Evolutionary conservation across 1,140 invertebrate species (phyloP).

Genomic region (Bombus sibiricus): DNA sequence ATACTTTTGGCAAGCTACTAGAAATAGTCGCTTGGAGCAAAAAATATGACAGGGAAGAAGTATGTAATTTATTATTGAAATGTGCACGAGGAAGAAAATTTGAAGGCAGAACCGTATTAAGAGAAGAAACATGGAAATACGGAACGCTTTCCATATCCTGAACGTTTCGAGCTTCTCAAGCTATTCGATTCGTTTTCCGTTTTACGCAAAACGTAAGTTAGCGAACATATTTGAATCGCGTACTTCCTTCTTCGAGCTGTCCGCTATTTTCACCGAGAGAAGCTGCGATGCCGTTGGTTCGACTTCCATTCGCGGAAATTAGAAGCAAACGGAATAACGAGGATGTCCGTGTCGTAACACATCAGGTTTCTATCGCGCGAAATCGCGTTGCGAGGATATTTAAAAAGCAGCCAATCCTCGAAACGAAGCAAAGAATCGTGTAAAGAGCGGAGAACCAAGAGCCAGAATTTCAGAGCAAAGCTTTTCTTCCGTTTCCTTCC

Average conservation of each 20-base stretch:
- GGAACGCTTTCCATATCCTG: neutral
- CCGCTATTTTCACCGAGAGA: neutral
- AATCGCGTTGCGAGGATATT: neutral
- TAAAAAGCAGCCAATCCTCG: too few relatives aligned
- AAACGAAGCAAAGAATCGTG: too few relatives aligned
- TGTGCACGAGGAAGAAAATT: neutral
- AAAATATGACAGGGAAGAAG: neutral
- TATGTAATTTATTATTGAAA: constrained; percentile 12
- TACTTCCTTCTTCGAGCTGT: neutral
- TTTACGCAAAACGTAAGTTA: neutral
- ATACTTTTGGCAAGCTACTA: neutral
- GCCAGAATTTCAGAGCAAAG: too few relatives aligned
- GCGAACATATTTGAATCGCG: neutral
- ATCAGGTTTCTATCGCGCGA: neutral
- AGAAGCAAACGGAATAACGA: neutral
- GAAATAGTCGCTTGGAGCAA: neutral
- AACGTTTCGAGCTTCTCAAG: neutral
- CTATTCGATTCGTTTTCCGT: neutral
- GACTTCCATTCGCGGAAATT: neutral
- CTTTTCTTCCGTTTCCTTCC: too few relatives aligned
- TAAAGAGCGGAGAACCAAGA: too few relatives aligned
- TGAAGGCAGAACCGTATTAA: neutral
- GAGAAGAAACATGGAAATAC: neutral
- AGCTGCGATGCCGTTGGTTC: too few relatives aligned
- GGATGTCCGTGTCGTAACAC: too few relatives aligned